Evolutionary conservation across 2,888 invertebrate genomes (phyloP).

Genomic region (Drosophila acutilabella): DNA sequence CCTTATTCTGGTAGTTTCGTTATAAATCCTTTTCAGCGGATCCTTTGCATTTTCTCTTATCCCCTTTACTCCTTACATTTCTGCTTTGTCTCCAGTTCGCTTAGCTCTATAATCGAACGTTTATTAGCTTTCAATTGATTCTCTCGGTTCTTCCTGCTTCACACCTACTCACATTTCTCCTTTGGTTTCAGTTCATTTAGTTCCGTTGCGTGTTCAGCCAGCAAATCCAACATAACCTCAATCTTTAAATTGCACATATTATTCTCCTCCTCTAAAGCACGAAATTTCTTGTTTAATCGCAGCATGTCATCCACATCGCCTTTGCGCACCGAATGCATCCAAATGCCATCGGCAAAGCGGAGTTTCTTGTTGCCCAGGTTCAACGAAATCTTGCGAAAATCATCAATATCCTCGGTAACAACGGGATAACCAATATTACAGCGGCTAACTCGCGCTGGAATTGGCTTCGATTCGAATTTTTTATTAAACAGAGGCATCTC

Average conservation of each 20-base stretch:
- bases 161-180: constrained; percentile 49
- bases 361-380: constrained; percentile 83
- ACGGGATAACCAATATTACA: constrained; percentile 81
- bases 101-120: no score
- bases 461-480: constrained; percentile 83
- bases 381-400: constrained; percentile 81
- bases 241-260: constrained; percentile 84
- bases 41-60: no score
- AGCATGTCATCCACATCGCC: constrained; percentile 79
- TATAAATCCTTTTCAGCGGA: no score
- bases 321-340: constrained; percentile 81
- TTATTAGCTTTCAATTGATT: background rate
- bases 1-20: no score
- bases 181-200: constrained; percentile 72
- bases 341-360: constrained; percentile 83
- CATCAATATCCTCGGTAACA: constrained; percentile 82
- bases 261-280: constrained; percentile 83
- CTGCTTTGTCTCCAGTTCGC: no score
- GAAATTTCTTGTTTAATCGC: constrained; percentile 79
- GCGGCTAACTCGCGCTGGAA: constrained; percentile 77
- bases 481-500: constrained; percentile 84
- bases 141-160: background rate
- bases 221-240: constrained; percentile 83
- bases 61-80: no score
- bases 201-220: constrained; percentile 83